These are phyloP conservation scores for Motacilla tschutschensis DNA, from an alignment of 2,113 vertebrate genomes.

Conservation along the genomic window DNA sequence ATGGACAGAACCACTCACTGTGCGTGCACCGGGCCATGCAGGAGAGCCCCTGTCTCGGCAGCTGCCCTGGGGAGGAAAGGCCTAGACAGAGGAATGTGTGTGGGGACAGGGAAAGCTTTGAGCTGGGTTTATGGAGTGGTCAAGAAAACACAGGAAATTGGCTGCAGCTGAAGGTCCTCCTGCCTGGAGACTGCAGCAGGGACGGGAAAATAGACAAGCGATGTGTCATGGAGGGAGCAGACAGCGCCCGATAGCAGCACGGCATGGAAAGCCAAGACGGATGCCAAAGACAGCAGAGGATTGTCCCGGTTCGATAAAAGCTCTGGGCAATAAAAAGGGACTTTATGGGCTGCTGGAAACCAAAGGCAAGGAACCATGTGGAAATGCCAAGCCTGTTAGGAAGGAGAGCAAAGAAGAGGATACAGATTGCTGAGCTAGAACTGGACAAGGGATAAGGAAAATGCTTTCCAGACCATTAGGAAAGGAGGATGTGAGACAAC, in stretches of 20 bases:
- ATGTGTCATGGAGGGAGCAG: conserved; percentile 29
- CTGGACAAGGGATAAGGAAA: background rate
- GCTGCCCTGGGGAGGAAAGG: background rate
- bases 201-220: background rate
- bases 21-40: accelerated
- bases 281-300: conserved; percentile 51
- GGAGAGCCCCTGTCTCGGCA: background rate
- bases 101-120: conserved; percentile 24
- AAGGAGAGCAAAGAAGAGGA: background rate
- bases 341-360: conserved; percentile 3
- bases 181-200: background rate
- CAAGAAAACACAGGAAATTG: conserved; percentile 57
- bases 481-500: conserved; percentile 33
- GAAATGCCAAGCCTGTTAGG: conserved; percentile 3
- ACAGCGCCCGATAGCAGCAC: background rate
- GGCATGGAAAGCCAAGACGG: conserved; percentile 1
- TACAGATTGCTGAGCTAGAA: background rate
- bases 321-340: background rate
- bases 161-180: conserved; percentile 40
- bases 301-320: background rate
- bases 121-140: conserved; percentile 41
- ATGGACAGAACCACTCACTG: background rate
- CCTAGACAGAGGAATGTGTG: conserved; percentile 23
- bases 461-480: conserved; percentile 28
- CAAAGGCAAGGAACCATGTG: background rate